phyloP scores from a whole-genome alignment of 2,888 invertebrate genomes.

The Papilio protenor region DNA sequence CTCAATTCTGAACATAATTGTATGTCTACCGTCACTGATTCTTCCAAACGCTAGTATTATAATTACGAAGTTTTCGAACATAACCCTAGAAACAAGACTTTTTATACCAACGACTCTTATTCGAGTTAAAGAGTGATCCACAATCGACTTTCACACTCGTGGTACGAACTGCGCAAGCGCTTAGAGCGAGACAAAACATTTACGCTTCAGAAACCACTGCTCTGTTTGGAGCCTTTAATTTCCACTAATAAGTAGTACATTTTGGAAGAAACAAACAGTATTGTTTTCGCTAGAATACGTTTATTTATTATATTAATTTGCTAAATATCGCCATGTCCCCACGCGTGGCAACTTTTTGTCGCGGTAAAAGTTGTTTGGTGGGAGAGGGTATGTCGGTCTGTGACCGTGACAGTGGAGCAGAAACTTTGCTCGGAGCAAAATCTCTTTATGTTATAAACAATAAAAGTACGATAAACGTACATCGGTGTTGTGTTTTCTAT shows the following conservation, averaged over 20 bases:
- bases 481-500: constrained; percentile 25
- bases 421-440: constrained; percentile 49
- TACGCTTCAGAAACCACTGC: constrained; percentile 47
- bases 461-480: constrained; percentile 26
- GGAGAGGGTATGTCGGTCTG: constrained; percentile 49
- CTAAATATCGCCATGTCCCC: constrained; percentile 26
- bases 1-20: too few species aligned
- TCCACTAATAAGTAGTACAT: background rate
- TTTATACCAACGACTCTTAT: background rate
- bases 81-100: too few species aligned
- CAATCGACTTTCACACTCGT: constrained; percentile 26
- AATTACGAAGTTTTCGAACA: too few species aligned
- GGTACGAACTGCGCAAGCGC: constrained; percentile 54
- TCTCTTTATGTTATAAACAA: constrained; percentile 32
- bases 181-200: constrained; percentile 53
- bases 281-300: background rate
- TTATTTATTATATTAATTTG: constrained; percentile 42
- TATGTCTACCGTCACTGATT: too few species aligned
- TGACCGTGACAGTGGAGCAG: constrained; percentile 60
- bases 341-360: constrained; percentile 50
- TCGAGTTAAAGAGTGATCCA: constrained; percentile 23
- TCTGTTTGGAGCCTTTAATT: constrained; percentile 48
- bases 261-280: constrained; percentile 49
- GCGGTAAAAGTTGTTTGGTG: constrained; percentile 52
- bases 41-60: too few species aligned